phyloP scores from a whole-genome alignment of 2,888 invertebrate genomes.

The Macrophya alboannulata region DNA sequence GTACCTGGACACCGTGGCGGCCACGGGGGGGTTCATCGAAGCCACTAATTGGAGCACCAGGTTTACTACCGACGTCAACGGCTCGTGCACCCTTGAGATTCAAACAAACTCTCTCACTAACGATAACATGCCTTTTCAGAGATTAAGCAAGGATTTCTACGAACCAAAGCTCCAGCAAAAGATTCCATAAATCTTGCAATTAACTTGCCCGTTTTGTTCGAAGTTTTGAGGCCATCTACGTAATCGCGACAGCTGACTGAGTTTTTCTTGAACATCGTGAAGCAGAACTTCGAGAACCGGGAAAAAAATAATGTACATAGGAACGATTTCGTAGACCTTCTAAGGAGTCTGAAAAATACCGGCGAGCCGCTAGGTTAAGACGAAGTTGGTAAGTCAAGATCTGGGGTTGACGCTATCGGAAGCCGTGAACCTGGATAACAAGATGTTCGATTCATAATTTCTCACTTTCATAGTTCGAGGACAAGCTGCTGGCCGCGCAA shows the following conservation, averaged over 20 bases:
- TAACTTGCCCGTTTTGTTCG: not conserved
- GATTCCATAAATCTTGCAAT: not conserved
- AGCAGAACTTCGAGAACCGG: slow-evolving; percentile 7
- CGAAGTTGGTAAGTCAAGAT: slow-evolving; percentile 19
- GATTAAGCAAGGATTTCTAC: slow-evolving; percentile 38
- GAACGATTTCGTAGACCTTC: not conserved
- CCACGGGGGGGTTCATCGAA: slow-evolving; percentile 72
- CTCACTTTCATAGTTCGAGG: slow-evolving; percentile 65
- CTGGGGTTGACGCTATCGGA: too few relatives aligned
- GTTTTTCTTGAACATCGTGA: not conserved
- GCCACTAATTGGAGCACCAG: slow-evolving; percentile 79
- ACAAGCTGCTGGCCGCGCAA: slow-evolving; percentile 72
- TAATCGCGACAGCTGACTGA: not conserved
- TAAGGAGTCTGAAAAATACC: slow-evolving; percentile 1
- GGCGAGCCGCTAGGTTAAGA: too few relatives aligned
- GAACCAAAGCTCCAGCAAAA: not conserved
- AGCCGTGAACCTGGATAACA: not conserved
- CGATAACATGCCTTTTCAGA: slow-evolving; percentile 76
- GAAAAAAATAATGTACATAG: not conserved
- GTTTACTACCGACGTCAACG: slow-evolving; percentile 81
- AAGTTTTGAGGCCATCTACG: too few relatives aligned
- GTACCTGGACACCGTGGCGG: slow-evolving; percentile 68
- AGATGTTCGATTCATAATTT: not conserved
- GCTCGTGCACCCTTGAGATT: slow-evolving; percentile 80
- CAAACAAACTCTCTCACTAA: slow-evolving; percentile 79